Base-by-base conservation (phyloP, 2,113 vertebrate species). In the Marmota flaviventris region DNA sequence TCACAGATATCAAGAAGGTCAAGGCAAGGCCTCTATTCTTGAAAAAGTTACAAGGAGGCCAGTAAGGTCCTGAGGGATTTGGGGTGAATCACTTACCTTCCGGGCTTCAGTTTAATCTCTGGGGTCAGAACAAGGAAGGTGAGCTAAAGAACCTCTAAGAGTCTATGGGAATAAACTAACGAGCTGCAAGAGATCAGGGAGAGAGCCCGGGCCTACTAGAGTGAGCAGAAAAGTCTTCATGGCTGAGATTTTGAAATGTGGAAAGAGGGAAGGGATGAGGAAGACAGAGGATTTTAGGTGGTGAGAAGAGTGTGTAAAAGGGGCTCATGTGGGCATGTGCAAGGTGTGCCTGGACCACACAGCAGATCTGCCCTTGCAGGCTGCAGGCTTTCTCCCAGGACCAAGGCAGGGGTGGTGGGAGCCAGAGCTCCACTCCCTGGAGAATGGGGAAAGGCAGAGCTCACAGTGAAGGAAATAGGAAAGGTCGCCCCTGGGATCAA, bases 61-160 rank as follows among this genome's bases (percentile, higher is more conserved):
- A 72, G 37, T 7, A n/a, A 5, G 4, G 3, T 75, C 61, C 81
- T 56, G 42, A 27, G 32, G 4, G 6, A 5, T 22, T 12, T 48
- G 83, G 82, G 63, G 9, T 9, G 39, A 58, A 34, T 22, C 8
- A 27, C 45, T 85, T 2, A 12, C 5, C 10, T 34, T 34, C 34
- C 22, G 18, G 58, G 51, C 61, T 32, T 70, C 25, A 22, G 48
- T 17, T 27, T 85, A 29, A 29, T 78, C 51, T 63, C 61, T 18
- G n/a, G 42, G 39, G 81, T 24, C 22, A 79, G 42, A 53, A 51
- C 16, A 61, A 90, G 3, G 34, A 56, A 14, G 73, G 27, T 8
- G 51, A 63, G 17, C 14, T 29, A 0, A 18, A 7, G 10, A 12
- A 72, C 4, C 8, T 70, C 1, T 4, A 42, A 14, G 27, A 7